Conservation (phyloP, 2,797 vertebrate genomes). For the Cryptoblepharus egeriae region DNA sequence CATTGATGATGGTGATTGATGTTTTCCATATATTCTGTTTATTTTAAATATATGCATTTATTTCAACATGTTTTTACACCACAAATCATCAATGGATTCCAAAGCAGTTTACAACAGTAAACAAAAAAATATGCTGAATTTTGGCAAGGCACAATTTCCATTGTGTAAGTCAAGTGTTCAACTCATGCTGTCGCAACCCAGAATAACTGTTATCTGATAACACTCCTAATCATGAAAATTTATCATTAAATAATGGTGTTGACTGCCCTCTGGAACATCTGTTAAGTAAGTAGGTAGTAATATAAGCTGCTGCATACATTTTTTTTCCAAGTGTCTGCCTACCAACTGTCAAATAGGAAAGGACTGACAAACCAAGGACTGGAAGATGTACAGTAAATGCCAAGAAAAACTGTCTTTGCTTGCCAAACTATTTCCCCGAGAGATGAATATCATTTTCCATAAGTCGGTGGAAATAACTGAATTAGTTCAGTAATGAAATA, state of each 20-base stretch:
- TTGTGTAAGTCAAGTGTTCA: not conserved
- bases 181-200: not conserved
- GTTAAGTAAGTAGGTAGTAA: not conserved
- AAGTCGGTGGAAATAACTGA: conserved; percentile 74
- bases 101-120: no score
- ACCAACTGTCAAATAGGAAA: conserved; percentile 51
- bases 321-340: conserved; percentile 30
- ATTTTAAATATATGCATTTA: not conserved
- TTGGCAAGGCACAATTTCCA: not conserved
- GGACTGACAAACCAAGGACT: conserved; percentile 63
- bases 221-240: conserved; percentile 10
- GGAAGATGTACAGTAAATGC: conserved; percentile 69
- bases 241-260: conserved; percentile 28
- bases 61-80: not conserved
- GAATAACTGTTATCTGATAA: not conserved
- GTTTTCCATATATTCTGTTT: not conserved
- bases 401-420: conserved; percentile 72
- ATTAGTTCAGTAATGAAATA: conserved; percentile 79
- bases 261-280: conserved; percentile 13
- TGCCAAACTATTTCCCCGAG: conserved; percentile 75
- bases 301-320: conserved; percentile 32
- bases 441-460: conserved; percentile 77
- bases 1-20: not conserved
- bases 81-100: not conserved
- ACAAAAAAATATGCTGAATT: not conserved